Conservation (phyloP, 2,888 invertebrate genomes). For the Amblyteles armatorius region DNA sequence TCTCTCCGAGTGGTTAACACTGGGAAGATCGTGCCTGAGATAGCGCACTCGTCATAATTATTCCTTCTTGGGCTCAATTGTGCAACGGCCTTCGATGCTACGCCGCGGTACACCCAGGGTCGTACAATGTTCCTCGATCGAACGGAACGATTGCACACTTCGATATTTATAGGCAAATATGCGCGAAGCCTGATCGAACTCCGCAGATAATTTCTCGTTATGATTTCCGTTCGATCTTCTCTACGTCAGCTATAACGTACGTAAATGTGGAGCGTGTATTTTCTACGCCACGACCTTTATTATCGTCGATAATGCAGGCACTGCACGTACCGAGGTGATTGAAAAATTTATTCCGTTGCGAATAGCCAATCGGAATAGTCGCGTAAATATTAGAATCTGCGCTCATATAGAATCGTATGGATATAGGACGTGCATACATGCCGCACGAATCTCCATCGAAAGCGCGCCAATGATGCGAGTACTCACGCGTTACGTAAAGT, state of each 20-base stretch:
- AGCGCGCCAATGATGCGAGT: slow-evolving; percentile 25
- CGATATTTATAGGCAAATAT: background rate
- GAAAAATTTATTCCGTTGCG: background rate
- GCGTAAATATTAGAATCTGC: background rate
- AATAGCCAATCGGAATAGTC: background rate
- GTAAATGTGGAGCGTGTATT: background rate
- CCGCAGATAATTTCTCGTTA: background rate
- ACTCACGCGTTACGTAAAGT: slow-evolving; percentile 54
- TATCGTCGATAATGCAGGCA: background rate
- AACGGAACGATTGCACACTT: slow-evolving; percentile 40
- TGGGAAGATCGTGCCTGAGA: slow-evolving; percentile 46
- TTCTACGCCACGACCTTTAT: background rate
- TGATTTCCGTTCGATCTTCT: slow-evolving; percentile 7
- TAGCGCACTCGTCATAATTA: slow-evolving; percentile 65
- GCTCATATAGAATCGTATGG: background rate
- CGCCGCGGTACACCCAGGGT: slow-evolving; percentile 6
- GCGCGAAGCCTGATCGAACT: background rate
- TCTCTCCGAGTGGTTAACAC: slow-evolving; percentile 24
- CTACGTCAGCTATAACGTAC: background rate
- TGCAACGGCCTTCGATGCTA: slow-evolving; percentile 66
- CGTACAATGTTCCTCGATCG: slow-evolving; percentile 50
- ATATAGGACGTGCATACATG: background rate
- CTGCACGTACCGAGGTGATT: background rate
- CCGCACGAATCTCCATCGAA: slow-evolving; percentile 17
- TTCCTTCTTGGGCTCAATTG: slow-evolving; percentile 68